These are phyloP conservation scores for Lynx canadensis DNA, from an alignment of 2,113 vertebrate genomes.

Conservation along the genomic window DNA sequence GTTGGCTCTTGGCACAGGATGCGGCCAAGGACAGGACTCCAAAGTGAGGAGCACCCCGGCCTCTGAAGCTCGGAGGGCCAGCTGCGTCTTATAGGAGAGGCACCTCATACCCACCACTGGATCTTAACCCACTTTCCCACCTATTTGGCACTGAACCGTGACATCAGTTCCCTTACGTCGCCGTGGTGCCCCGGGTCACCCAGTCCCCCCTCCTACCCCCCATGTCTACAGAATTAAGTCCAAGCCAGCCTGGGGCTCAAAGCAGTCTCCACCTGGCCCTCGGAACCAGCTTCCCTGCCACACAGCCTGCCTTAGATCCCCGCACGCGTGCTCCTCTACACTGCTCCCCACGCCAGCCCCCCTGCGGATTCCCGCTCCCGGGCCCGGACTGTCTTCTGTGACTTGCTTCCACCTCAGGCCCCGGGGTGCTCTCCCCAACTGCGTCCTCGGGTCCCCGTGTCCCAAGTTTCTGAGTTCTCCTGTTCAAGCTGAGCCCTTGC, in stretches of 20 bases:
- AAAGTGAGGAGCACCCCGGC: too few relatives aligned
- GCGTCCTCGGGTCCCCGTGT: background rate
- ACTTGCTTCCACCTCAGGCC: background rate
- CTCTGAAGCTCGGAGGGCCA: background rate
- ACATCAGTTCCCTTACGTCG: fast-evolving
- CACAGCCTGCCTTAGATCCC: background rate
- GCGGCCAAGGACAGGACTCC: too few relatives aligned
- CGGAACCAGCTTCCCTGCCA: background rate
- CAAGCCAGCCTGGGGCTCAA: background rate
- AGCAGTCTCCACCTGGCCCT: background rate
- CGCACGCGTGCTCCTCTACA: background rate
- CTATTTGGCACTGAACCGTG: background rate
- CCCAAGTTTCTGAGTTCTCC: background rate
- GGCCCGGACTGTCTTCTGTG: background rate
- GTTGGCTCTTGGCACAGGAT: background rate
- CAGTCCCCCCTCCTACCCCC: fast-evolving
- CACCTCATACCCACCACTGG: background rate
- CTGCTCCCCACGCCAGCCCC: fast-evolving
- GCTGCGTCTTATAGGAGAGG: too few relatives aligned
- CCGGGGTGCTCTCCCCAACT: background rate
- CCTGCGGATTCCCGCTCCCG: background rate
- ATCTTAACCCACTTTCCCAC: background rate
- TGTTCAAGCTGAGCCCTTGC: background rate
- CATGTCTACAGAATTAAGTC: background rate
- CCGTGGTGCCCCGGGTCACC: background rate